phyloP scores from a whole-genome alignment of 2,888 invertebrate genomes.

The Osmoderma eremita region DNA sequence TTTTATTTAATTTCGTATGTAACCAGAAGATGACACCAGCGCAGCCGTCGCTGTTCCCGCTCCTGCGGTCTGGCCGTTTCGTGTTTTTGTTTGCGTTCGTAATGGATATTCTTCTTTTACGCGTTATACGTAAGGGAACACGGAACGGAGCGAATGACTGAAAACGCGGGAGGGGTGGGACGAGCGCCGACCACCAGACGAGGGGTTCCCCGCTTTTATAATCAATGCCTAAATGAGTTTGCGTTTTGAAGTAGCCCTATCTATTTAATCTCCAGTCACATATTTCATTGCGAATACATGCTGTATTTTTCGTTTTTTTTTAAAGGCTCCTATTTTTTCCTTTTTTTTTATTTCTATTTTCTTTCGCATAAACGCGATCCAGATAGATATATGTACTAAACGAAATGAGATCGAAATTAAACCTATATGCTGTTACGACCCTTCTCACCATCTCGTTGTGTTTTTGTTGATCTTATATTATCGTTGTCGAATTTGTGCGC shows the following conservation, averaged over 20 bases:
- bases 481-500: no score
- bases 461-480: no score
- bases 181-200: constrained; percentile 7
- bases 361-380: no score
- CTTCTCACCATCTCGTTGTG: no score
- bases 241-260: constrained; percentile 49
- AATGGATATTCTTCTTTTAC: constrained; percentile 50
- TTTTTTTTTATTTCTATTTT: constrained; percentile 42
- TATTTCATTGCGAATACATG: constrained; percentile 50
- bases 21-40: constrained; percentile 57
- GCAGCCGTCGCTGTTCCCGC: no score
- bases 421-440: no score
- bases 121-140: constrained; percentile 4
- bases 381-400: no score
- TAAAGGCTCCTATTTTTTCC: constrained; percentile 30
- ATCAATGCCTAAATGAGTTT: constrained; percentile 52
- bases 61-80: constrained; percentile 42
- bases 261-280: constrained; percentile 49
- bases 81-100: constrained; percentile 51
- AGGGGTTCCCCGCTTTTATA: constrained; percentile 46
- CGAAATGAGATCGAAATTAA: no score
- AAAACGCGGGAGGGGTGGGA: neutral
- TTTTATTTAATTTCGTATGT: constrained; percentile 60
- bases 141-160: neutral
- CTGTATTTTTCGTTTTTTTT: constrained; percentile 46